Conservation (phyloP, 35 echinoderm and acorn worm species). For the Lytechinus pictus region DNA sequence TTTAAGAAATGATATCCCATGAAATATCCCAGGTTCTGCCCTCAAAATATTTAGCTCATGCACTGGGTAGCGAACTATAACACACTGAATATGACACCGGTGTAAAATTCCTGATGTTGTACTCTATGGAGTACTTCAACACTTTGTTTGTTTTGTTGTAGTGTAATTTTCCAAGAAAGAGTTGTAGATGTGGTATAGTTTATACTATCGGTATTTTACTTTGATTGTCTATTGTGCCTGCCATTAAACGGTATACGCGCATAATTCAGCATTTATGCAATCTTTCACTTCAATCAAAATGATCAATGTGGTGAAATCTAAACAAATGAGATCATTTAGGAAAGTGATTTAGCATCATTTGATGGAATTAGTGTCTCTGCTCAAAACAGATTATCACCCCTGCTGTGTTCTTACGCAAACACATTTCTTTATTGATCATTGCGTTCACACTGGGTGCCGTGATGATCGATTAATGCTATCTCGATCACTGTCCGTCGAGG, state of each 20-base stretch:
- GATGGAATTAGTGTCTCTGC: neutral
- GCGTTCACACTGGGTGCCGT: neutral
- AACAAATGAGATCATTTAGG: neutral
- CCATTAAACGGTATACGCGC: neutral
- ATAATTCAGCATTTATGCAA: neutral
- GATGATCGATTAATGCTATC: neutral
- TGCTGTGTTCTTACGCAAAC: slow-evolving; percentile 10
- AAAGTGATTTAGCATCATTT: neutral
- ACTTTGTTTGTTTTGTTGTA: too few relatives aligned
- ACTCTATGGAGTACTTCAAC: too few relatives aligned
- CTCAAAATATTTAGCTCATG: too few relatives aligned
- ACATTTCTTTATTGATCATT: neutral
- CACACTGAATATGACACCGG: too few relatives aligned
- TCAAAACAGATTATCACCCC: neutral
- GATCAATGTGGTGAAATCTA: neutral
- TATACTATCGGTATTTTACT: too few relatives aligned
- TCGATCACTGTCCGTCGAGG: too few relatives aligned
- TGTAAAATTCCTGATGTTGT: too few relatives aligned
- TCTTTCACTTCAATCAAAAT: neutral
- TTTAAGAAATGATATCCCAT: too few relatives aligned
- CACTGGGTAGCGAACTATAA: too few relatives aligned
- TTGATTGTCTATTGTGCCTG: neutral
- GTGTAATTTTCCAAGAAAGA: too few relatives aligned
- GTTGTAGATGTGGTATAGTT: too few relatives aligned
- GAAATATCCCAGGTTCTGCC: too few relatives aligned